A percentile compares a stretch with the other conserved stretches of the same genome.
phyloP scores from a whole-genome alignment of 2,113 vertebrate species.

The Panthera tigris region DNA sequence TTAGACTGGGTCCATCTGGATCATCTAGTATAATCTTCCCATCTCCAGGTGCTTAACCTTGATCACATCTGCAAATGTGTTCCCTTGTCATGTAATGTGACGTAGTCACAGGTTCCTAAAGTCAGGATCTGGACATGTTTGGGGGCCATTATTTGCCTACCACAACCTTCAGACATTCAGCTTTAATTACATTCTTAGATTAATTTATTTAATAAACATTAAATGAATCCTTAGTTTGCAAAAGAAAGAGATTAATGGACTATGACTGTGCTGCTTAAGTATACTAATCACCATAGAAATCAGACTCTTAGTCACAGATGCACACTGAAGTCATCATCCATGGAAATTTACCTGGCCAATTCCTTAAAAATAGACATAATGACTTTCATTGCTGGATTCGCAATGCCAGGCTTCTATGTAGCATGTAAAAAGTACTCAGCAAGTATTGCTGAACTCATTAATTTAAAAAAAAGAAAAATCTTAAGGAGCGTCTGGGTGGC shows the following conservation, averaged over 20 bases:
- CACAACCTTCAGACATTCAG: background rate
- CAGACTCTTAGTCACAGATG: background rate
- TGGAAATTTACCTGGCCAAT: background rate
- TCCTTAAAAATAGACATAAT: background rate
- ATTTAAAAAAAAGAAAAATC: background rate
- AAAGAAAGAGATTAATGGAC: background rate
- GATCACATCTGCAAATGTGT: background rate
- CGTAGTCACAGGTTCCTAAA: background rate
- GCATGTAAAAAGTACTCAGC: background rate
- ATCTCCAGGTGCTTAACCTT: background rate
- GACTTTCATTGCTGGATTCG: background rate
- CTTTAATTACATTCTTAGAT: background rate
- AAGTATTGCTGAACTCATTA: background rate
- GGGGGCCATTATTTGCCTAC: background rate
- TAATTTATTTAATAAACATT: background rate
- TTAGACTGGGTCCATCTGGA: background rate
- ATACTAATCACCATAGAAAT: background rate
- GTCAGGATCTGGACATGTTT: background rate
- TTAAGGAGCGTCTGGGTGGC: too few relatives aligned
- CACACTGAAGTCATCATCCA: background rate
- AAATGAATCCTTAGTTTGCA: background rate
- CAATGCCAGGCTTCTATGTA: background rate
- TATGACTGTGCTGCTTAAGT: background rate
- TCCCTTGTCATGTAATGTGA: background rate
- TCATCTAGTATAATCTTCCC: background rate